These are phyloP conservation scores for Odontamblyopus rebecca DNA, from an alignment of 2,797 vertebrate species.

Conservation along the genomic window DNA sequence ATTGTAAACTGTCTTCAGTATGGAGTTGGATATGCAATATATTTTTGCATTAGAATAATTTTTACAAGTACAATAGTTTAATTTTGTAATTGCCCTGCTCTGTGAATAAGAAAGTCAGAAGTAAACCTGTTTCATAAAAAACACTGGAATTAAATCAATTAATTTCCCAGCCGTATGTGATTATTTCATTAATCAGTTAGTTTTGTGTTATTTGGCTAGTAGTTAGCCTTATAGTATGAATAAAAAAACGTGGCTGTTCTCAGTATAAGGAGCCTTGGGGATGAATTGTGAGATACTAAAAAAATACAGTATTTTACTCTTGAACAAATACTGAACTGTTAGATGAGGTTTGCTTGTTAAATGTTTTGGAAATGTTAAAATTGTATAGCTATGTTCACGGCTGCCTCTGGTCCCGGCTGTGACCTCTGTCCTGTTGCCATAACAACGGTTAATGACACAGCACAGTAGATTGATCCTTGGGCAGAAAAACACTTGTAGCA, in stretches of 20 bases:
- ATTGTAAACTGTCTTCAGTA: too few species aligned
- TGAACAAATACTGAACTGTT: neutral
- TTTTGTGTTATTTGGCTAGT: too few species aligned
- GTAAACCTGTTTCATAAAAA: too few species aligned
- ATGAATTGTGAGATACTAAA: neutral
- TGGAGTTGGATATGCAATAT: too few species aligned
- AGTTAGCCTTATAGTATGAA: neutral
- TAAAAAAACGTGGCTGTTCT: neutral
- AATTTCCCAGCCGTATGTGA: too few species aligned
- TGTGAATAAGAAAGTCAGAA: too few species aligned
- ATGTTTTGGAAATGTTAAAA: neutral
- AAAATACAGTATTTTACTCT: neutral
- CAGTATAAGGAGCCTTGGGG: neutral
- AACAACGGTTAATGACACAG: constrained; percentile 63
- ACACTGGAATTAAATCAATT: too few species aligned
- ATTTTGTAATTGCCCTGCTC: too few species aligned
- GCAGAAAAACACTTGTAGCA: constrained; percentile 33
- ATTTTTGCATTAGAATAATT: too few species aligned
- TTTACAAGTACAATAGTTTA: too few species aligned
- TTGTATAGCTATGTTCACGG: neutral
- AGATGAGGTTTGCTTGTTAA: neutral
- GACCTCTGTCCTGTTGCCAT: constrained; percentile 63
- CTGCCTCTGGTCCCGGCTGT: constrained; percentile 26
- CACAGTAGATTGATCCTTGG: constrained; percentile 28
- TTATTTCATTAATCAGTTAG: too few species aligned